Base-by-base conservation (phyloP, 2,797 vertebrate species). In the Myotis myotis region DNA sequence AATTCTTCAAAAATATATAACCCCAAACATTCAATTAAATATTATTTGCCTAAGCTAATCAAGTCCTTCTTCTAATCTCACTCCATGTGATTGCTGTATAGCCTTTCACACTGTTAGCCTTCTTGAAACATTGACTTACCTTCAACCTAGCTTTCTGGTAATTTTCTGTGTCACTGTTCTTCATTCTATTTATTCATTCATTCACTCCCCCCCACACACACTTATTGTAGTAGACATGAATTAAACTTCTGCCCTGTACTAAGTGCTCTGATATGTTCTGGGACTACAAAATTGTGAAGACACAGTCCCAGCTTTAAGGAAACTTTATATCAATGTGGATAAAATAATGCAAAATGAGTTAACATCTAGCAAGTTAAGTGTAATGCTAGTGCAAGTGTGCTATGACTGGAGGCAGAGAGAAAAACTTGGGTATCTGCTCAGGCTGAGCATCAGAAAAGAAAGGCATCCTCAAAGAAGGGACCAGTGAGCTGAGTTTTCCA, bases 41-140 rank as follows among this genome's bases (percentile, higher is more conserved):
- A 55, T 60, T 44, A 53, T 74, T 70, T 95, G 28, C 20, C 38
- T 81, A 76, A 66, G 38, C 15, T 47, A 36, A 76, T 47, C 9
- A n/a, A 74, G 3, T 30, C 44, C 12, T 79, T 51, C n/a, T 89
- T 30, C 53, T 79, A 19, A 75, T 57, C 74, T 60, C 13, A 70
- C 8, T 80, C 71, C 78, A 7, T n/a, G 76, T 60, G 13, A 79
- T 57, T 38, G 36, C 17, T 89, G 1, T 44, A 66, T 0, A 72
- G 8, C 9, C 20, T 57, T 86, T 76, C 53, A 60, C 36, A 38
- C 6, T 28, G 3, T 75, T 83, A 53, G 30, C n/a, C 30, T 82
- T 87, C 84, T 23, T 83, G n/a, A 87, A 88, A 85, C 33, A 75
- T 90, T 88, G 62, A 70, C 8, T 90, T 87, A 9, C 38, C 79